A percentile compares a stretch with the other conserved stretches of the same genome.
Conservation (phyloP, 2,888 invertebrate genomes). For the Leucoma salicis region DNA sequence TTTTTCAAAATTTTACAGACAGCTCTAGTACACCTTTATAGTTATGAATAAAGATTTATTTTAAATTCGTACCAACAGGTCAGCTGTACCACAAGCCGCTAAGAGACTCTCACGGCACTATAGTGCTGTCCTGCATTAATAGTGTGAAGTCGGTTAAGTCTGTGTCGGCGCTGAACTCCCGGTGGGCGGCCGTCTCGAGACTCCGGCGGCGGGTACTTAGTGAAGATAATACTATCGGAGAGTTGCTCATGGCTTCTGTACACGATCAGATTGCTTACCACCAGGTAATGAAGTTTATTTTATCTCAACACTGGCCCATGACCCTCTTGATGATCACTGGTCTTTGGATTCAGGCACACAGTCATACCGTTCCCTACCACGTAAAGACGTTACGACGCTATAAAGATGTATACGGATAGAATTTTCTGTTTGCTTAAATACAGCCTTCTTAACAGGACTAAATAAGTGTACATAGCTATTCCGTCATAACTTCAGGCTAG, state of each 20-base stretch:
- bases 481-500: too few species aligned
- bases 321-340: too few species aligned
- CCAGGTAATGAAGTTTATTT: constrained; percentile 70
- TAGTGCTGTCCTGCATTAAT: constrained; percentile 94
- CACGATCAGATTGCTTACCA: constrained; percentile 88
- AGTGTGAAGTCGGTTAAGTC: constrained; percentile 89
- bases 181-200: constrained; percentile 95
- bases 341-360: too few species aligned
- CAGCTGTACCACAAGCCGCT: constrained; percentile 96
- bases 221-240: constrained; percentile 89
- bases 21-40: too few species aligned
- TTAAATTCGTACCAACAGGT: constrained; percentile 53
- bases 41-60: not conserved
- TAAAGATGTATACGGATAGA: too few species aligned
- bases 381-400: too few species aligned
- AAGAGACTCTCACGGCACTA: constrained; percentile 93
- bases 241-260: constrained; percentile 92
- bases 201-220: constrained; percentile 89
- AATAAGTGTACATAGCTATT: too few species aligned
- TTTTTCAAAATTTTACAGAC: too few species aligned
- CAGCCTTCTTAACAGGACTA: too few species aligned
- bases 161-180: constrained; percentile 93
- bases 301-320: too few species aligned
- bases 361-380: too few species aligned
- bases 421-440: too few species aligned